Evolutionary conservation across 2,113 vertebrate genomes (phyloP), one percentile per base, ranked within the genome.

Genomic region (Melospiza georgiana): DNA sequence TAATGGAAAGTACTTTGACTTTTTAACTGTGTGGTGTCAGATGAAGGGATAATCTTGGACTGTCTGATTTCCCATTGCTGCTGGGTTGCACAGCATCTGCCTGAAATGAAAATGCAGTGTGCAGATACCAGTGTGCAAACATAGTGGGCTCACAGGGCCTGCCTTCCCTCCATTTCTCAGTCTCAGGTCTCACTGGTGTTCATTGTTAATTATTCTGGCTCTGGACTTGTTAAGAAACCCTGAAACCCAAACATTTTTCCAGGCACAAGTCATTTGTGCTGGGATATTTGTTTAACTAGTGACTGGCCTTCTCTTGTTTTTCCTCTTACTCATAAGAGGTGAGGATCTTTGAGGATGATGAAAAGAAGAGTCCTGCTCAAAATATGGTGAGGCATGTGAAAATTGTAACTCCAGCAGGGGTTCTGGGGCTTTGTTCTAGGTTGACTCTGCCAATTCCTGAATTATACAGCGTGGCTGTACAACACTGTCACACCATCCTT

Each of bases 131-230:
- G 84, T 17, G 33, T 74, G 76, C 71, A 90, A 35, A 74, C 12
- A 43, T 87, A 92, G 33, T 33, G 25, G 81, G 77, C 59, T 90
- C 10, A 1, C 46, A 48, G 21, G 46, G 55, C 54, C 75, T 96
- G 93, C 79, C 75, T 97, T 96, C 75, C 71, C 72, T 94, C 76
- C 49, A 28, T 7, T 84, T 67, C 88, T 97, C 28, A 9, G 23
- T 33, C 87, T 91, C 22, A 7, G 61, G 44, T 79, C 68, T 87
- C 11, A 6, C 49, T 89, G 89, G 81, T 46, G 30, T 54, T 87
- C n/a, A 6, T 81, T 84, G 80, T 76, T 68, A 67, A 57, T 95
- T 88, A 55, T 79, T 37, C 59, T 94, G 80, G 41, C 77, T 72
- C 4, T 57, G 58, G 87, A 54, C 80, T 94, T 6, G 5, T 84